Percentiles rank a stretch among this genome's conserved stretches.
These are phyloP conservation scores for Chitala chitala DNA, from an alignment of 2,113 vertebrate genomes.

Conservation along the genomic window DNA sequence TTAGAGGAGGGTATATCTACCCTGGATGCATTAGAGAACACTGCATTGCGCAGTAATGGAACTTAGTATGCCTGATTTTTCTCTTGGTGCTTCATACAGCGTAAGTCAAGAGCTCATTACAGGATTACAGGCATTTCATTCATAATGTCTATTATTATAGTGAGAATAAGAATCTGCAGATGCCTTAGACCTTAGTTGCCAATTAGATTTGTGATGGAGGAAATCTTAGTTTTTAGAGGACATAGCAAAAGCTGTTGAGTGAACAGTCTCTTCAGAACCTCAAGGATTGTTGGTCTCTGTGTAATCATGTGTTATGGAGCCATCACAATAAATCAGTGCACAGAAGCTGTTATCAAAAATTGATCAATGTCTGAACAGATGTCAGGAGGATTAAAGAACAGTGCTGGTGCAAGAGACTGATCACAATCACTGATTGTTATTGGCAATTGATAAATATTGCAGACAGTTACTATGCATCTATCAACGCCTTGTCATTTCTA, in stretches of 20 bases:
- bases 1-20: background rate
- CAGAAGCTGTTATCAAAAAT: background rate
- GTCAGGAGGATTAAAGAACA: background rate
- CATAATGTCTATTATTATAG: background rate
- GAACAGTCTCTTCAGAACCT: no score
- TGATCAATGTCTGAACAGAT: background rate
- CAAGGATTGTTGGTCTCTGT: no score
- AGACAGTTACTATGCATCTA: background rate
- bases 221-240: no score
- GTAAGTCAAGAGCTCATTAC: constrained; percentile 1
- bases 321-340: no score
- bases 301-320: no score
- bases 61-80: background rate
- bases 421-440: background rate
- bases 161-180: constrained; percentile 4
- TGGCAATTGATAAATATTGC: background rate
- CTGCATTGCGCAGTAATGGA: background rate
- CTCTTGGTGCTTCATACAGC: background rate
- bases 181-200: background rate
- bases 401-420: background rate
- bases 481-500: background rate
- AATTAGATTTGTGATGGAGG: background rate
- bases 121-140: constrained; percentile 9
- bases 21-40: background rate
- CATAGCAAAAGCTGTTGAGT: background rate